Conservation (phyloP, 2,113 vertebrate species). For the Corvus moneduloides region DNA sequence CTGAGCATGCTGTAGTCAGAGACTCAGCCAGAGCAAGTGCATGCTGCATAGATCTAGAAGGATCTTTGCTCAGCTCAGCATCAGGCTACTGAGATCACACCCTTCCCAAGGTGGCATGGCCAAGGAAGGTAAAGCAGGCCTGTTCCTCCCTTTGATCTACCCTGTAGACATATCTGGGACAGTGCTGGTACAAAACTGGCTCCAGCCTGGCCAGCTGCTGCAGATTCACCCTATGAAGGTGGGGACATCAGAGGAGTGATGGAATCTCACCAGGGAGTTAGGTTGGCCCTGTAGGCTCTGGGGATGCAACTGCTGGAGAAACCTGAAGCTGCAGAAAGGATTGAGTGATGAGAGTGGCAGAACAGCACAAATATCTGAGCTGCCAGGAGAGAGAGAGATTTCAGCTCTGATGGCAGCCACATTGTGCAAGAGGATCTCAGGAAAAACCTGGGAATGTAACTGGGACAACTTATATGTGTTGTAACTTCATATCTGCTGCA, state of each 20-base stretch:
- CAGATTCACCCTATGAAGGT: rapidly evolving
- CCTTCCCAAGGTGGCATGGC: not conserved
- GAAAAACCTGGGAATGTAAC: not conserved
- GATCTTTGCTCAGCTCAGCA: not conserved
- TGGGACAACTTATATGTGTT: rapidly evolving
- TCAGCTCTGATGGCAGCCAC: not conserved
- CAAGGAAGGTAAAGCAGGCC: not conserved
- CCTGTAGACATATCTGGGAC: not conserved
- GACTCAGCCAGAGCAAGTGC: not conserved
- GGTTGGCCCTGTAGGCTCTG: not conserved
- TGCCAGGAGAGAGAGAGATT: not conserved
- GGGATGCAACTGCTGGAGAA: not conserved
- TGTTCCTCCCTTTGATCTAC: not conserved
- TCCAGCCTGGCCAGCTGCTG: not conserved
- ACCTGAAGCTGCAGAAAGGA: not conserved
- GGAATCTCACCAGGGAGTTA: not conserved
- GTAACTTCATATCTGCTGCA: not conserved
- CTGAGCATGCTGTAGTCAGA: not conserved
- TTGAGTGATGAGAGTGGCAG: not conserved
- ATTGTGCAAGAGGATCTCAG: not conserved
- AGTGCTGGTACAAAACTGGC: not conserved
- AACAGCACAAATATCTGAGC: not conserved
- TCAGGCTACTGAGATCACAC: not conserved
- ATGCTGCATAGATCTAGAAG: not conserved
- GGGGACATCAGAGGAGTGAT: not conserved